These are phyloP conservation scores for Pleuronectes platessa DNA, from an alignment of 2,113 vertebrate species.

Conservation along the genomic window DNA sequence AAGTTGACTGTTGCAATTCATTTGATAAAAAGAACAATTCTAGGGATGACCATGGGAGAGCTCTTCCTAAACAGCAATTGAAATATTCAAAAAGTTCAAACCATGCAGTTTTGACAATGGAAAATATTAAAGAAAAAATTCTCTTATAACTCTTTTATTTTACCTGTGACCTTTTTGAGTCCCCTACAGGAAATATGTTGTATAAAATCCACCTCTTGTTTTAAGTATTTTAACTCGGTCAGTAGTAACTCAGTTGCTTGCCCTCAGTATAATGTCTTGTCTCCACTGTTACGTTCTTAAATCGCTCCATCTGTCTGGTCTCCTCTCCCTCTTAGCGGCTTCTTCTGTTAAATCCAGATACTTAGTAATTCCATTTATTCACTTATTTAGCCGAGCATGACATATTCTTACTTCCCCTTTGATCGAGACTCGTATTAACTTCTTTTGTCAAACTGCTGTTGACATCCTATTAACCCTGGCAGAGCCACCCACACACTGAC, in stretches of 20 bases:
- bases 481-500: conserved; percentile 48
- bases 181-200: too few species aligned
- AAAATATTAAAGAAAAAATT: too few species aligned
- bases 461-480: conserved; percentile 32
- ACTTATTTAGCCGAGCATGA: conserved; percentile 28
- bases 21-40: conserved; percentile 13
- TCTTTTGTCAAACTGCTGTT: conserved; percentile 42
- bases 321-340: background rate
- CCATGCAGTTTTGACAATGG: too few species aligned
- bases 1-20: background rate
- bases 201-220: background rate
- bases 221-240: background rate
- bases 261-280: conserved; percentile 1
- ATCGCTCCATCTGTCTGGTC: conserved; percentile 10
- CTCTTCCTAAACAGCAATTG: background rate
- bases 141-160: too few species aligned
- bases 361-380: conserved; percentile 29
- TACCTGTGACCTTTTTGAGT: too few species aligned
- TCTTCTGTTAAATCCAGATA: conserved; percentile 18
- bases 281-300: conserved; percentile 30
- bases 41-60: background rate
- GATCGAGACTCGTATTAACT: conserved; percentile 39
- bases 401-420: conserved; percentile 38
- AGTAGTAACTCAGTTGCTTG: background rate
- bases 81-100: too few species aligned